Conservation (phyloP, 2,888 invertebrate species). For the Lithophane ornitopus region DNA sequence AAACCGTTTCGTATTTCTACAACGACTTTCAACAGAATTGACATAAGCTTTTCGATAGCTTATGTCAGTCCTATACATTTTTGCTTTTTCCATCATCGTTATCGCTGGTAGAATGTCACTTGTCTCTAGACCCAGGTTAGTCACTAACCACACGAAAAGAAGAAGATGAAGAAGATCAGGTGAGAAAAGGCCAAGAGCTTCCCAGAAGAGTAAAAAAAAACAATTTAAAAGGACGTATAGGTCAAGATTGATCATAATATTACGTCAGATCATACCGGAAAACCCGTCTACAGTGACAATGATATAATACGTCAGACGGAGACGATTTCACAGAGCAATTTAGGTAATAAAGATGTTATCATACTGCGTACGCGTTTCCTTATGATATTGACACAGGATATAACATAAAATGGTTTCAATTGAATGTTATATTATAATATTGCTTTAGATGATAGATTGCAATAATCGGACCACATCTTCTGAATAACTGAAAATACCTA, state of each 20-base stretch:
- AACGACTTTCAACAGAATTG: too few relatives aligned
- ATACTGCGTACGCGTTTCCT: constrained; percentile 33
- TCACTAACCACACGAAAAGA: too few relatives aligned
- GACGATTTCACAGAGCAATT: constrained; percentile 32
- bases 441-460: background rate
- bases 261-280: constrained; percentile 27
- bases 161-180: too few relatives aligned
- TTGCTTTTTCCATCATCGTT: too few relatives aligned
- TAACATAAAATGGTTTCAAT: constrained; percentile 9
- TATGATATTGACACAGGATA: constrained; percentile 27
- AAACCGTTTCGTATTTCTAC: too few relatives aligned
- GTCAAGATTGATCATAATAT: background rate
- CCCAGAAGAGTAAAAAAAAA: too few relatives aligned
- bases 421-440: constrained; percentile 6
- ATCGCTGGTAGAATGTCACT: too few relatives aligned
- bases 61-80: too few relatives aligned
- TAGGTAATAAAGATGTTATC: constrained; percentile 41
- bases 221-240: background rate
- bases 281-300: constrained; percentile 6
- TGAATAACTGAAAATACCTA: background rate
- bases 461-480: background rate
- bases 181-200: too few relatives aligned
- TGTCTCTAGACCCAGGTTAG: too few relatives aligned
- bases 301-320: constrained; percentile 25
- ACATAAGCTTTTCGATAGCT: too few relatives aligned